Conservation (phyloP, 2,113 vertebrate genomes). For the Trinectes maculatus region DNA sequence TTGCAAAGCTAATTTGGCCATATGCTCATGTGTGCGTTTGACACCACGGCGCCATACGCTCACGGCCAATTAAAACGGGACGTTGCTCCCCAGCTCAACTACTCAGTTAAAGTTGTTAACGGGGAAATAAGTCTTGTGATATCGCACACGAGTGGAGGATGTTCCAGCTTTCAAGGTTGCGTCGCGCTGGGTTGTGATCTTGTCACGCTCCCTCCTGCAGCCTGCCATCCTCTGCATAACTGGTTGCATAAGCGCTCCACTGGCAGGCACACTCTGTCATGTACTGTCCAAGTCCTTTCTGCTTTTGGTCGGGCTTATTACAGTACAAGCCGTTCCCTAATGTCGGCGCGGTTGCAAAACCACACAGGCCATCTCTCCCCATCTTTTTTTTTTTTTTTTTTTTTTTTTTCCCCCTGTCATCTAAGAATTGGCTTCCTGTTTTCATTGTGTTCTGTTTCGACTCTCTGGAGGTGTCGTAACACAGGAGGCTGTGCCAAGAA, state of each 20-base stretch:
- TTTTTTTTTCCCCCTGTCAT: constrained; percentile 62
- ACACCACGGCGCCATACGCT: constrained; percentile 52
- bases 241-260: constrained; percentile 73
- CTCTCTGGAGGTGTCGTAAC: constrained; percentile 77
- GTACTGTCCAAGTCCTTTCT: constrained; percentile 70
- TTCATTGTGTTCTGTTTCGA: constrained; percentile 73
- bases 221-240: constrained; percentile 67
- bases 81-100: constrained; percentile 7
- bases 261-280: constrained; percentile 72
- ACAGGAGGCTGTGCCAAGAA: constrained; percentile 72
- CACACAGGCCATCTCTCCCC: constrained; percentile 60
- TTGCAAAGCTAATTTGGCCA: constrained; percentile 65
- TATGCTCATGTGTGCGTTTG: constrained; percentile 69
- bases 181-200: constrained; percentile 50
- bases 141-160: constrained; percentile 18
- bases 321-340: constrained; percentile 80
- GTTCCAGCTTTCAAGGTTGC: constrained; percentile 40
- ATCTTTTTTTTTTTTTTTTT: constrained; percentile 32
- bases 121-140: constrained; percentile 24
- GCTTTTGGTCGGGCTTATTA: constrained; percentile 72
- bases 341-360: constrained; percentile 78
- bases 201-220: constrained; percentile 55
- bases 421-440: constrained; percentile 84
- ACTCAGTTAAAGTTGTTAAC: constrained; percentile 18
- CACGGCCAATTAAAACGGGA: constrained; percentile 41